Conservation (phyloP, 2,113 vertebrate genomes). For the Motacilla tschutschensis region DNA sequence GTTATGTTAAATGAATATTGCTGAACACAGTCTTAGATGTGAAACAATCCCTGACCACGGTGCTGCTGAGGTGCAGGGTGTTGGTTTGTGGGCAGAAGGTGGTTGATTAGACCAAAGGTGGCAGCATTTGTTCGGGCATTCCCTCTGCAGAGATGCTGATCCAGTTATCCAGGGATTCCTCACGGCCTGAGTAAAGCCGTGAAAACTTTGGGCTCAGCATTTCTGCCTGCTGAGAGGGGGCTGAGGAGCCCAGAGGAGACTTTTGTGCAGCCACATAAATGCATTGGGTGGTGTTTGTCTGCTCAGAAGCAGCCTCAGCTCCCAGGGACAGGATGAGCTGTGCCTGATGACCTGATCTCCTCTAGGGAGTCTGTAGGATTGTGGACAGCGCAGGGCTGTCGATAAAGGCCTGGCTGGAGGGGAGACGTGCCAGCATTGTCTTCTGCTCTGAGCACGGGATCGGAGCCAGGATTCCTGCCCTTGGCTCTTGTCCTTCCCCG, state of each 20-base stretch:
- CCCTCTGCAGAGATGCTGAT: neutral
- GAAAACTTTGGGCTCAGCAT: neutral
- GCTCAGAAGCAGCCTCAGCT: neutral
- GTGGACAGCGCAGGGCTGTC: neutral
- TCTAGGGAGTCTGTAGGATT: slow-evolving; percentile 15
- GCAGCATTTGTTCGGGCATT: neutral
- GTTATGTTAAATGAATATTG: fast-evolving
- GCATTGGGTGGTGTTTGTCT: neutral
- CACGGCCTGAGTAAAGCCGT: fast-evolving
- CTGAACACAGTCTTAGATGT: fast-evolving
- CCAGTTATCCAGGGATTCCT: neutral
- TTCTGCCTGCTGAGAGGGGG: neutral
- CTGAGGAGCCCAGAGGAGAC: neutral
- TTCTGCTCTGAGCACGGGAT: neutral
- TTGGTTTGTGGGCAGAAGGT: neutral
- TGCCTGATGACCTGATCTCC: slow-evolving; percentile 28
- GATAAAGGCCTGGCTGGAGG: neutral
- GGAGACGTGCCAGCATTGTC: slow-evolving; percentile 42
- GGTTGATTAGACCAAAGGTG: neutral
- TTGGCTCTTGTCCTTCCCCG: slow-evolving; percentile 45
- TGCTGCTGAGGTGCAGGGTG: neutral
- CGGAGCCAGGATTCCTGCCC: slow-evolving; percentile 38
- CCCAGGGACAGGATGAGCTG: neutral
- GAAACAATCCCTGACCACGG: neutral
- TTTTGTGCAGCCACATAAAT: neutral